phyloP scores from a whole-genome alignment of 2,888 invertebrate genomes.

The Choristoneura rosaceana region DNA sequence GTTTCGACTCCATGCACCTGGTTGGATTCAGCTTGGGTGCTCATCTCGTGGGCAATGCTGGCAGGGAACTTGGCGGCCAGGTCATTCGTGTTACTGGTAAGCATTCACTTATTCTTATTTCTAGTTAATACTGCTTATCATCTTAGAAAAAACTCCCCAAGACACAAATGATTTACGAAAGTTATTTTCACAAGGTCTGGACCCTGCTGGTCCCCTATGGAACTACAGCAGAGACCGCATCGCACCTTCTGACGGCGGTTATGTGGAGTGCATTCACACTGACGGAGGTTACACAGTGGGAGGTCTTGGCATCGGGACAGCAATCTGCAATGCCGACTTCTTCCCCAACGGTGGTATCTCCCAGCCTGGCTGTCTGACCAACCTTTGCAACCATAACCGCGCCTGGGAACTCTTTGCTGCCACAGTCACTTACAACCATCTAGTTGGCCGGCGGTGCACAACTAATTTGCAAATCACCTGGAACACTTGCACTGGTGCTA shows the following conservation, averaged over 20 bases:
- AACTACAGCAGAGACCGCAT: conserved; percentile 39
- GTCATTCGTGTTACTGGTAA: conserved; percentile 63
- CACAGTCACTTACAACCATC: conserved; percentile 62
- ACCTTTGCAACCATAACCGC: conserved; percentile 65
- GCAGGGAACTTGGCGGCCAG: conserved; percentile 48
- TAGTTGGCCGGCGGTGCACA: conserved; percentile 60
- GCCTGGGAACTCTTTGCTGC: conserved; percentile 69
- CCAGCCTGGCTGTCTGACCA: conserved; percentile 68
- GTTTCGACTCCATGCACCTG: conserved; percentile 49
- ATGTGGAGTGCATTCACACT: conserved; percentile 58
- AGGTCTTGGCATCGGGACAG: conserved; percentile 44
- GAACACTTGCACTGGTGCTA: conserved; percentile 60
- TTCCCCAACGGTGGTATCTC: conserved; percentile 84
- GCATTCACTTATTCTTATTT: neutral
- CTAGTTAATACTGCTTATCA: neutral
- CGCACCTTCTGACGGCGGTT: conserved; percentile 42
- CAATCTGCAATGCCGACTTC: conserved; percentile 81
- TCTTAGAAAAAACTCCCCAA: too few species aligned
- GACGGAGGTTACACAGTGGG: conserved; percentile 45
- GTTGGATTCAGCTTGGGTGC: conserved; percentile 49
- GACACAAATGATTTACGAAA: neutral
- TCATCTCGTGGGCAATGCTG: conserved; percentile 49
- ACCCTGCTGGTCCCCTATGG: conserved; percentile 75
- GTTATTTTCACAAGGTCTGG: conserved; percentile 33
- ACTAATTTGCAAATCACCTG: conserved; percentile 56